Conservation (phyloP, 2,797 vertebrate genomes). For the Mus spretus region DNA sequence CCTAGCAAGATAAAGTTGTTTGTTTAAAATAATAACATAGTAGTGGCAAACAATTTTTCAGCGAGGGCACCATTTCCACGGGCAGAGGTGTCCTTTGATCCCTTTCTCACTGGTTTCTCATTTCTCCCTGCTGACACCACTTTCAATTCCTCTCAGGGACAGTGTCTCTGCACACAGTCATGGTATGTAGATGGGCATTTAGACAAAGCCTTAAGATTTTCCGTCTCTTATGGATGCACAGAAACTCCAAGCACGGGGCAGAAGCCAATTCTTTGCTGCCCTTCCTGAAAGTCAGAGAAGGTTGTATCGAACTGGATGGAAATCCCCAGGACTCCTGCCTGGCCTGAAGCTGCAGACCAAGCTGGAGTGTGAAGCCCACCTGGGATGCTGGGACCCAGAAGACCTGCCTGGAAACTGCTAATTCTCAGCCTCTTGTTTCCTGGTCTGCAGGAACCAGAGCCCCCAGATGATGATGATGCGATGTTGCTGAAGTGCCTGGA, state of each 20-base stretch:
- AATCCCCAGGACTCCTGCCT: not conserved
- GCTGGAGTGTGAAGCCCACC: not conserved
- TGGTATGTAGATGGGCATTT: not conserved
- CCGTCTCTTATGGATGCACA: not conserved
- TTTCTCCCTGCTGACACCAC: not conserved
- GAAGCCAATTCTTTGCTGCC: not conserved
- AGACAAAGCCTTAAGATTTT: not conserved
- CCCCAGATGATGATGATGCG: constrained; percentile 84
- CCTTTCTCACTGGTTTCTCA: not conserved
- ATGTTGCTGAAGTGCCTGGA: constrained; percentile 89
- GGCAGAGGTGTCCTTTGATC: not conserved
- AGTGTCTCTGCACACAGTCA: fast-evolving
- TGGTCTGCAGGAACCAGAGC: constrained; percentile 85
- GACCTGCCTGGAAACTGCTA: not conserved
- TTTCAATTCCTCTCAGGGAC: not conserved
- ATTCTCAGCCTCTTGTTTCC: not conserved
- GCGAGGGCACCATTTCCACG: not conserved
- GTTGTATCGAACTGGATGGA: not conserved
- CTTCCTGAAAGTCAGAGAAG: not conserved
- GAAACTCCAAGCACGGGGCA: not conserved
- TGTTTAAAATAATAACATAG: not conserved
- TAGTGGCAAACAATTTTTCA: not conserved
- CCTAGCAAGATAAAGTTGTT: not conserved
- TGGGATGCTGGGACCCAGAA: not conserved
- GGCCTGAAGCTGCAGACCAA: not conserved